Base-by-base conservation (phyloP, 2,888 invertebrate species). In the Melitaea athalia region DNA sequence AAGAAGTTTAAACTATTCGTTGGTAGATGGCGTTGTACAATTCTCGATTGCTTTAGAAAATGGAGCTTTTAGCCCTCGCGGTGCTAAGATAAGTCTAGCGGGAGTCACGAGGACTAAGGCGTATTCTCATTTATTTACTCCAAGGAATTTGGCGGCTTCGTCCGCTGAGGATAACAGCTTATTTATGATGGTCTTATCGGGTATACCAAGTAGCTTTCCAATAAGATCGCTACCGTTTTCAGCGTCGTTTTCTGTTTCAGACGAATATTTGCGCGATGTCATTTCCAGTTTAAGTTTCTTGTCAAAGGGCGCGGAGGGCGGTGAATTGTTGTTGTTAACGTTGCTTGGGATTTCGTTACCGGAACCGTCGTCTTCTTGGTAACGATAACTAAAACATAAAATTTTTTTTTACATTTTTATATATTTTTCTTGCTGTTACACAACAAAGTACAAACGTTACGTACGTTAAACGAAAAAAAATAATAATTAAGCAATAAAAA, bases 131-230 rank as follows among this genome's bases (percentile, higher is more conserved):
- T 95, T 96, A 72, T 97, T 96, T 63, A 98, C 96, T 33, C 98
- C 96, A 33, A 98, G 92, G 74, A 98, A 94, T 83, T 97, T 97
- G 0, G 98, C 98, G 33, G 98, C 98, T 83, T 97, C 97, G 43
- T 97, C 95, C 0, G 96, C 95, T 2, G 97, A 96, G 4, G 96
- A 94, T 45, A 98, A 94, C 74, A 97, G 94, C 86, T 96, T 96
- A 81, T 98, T 98, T 65, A 98, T 96, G 71, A 97, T 95, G 15
- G 96, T 96, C 76, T 96, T 95, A 85, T 97, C 98, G 53, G 96
- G 95, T 71, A 98, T 97, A 0, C 98, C 98, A 17, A 98, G 91
- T 0, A 98, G 93, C 86, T 98, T 98, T 11, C 98, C 97, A 76
- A 98, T 97, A 68, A 98, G 93, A 84, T 98, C 97, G 70, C 94